phyloP scores from a whole-genome alignment of 2,888 invertebrate species.

The Terebella lapidaria region DNA sequence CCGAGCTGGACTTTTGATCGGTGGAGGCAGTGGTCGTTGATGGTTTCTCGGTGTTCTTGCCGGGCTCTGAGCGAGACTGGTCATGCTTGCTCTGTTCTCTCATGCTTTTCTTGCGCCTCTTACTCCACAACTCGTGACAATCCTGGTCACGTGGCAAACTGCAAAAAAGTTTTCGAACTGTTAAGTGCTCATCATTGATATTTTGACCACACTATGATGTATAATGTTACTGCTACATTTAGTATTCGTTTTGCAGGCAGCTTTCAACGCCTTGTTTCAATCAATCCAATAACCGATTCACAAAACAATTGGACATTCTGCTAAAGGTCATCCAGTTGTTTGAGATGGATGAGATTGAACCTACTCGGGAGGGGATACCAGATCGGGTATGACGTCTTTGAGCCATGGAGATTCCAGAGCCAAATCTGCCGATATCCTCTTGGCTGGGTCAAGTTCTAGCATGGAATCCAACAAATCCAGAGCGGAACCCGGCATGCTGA shows the following conservation, averaged over 20 bases:
- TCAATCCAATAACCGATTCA: no score
- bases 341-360: no score
- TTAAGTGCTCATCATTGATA: no score
- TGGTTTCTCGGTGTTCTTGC: not conserved
- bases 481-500: constrained; percentile 75
- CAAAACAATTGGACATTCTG: no score
- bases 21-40: not conserved
- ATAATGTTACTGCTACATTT: no score
- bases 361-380: constrained; percentile 61
- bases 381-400: constrained; percentile 78
- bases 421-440: constrained; percentile 87
- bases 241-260: no score
- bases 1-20: not conserved
- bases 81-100: constrained; percentile 6
- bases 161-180: not conserved
- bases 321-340: no score
- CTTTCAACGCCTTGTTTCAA: no score
- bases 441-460: constrained; percentile 92
- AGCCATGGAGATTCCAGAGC: constrained; percentile 90
- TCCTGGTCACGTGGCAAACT: constrained; percentile 91
- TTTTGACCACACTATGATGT: no score
- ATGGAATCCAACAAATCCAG: constrained; percentile 89
- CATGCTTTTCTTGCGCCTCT: constrained; percentile 68
- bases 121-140: constrained; percentile 99
- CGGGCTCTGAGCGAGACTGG: not conserved